Conservation (phyloP, 2,888 invertebrate species). For the Oconnorella tubifera region DNA sequence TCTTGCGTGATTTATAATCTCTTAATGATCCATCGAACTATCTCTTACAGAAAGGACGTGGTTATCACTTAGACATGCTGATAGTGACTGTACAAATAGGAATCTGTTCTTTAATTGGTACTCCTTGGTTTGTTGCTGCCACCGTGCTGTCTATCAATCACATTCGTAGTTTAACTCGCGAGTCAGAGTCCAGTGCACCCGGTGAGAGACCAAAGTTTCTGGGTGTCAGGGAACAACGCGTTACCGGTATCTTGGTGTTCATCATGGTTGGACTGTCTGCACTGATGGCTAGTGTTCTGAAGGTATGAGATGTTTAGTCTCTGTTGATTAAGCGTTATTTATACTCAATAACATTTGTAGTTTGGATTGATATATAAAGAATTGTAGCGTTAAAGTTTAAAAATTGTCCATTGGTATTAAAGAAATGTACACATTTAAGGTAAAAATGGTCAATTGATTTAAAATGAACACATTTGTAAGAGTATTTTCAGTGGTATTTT, state of each 20-base stretch:
- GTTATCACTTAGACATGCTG: conserved; percentile 91
- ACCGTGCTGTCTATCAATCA: conserved; percentile 97
- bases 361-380: no score
- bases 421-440: no score
- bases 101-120: conserved; percentile 68
- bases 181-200: conserved; percentile 93
- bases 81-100: conserved; percentile 80
- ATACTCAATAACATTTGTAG: no score
- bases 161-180: conserved; percentile 89
- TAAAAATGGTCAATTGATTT: no score
- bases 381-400: no score
- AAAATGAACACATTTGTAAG: no score
- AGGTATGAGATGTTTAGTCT: conserved; percentile 47
- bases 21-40: no score
- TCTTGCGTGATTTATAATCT: no score
- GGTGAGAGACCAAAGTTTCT: conserved; percentile 95
- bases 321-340: no score
- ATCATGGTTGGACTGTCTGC: conserved; percentile 90
- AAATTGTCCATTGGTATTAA: no score
- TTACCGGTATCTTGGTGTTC: conserved; percentile 88
- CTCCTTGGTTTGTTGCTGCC: conserved; percentile 81
- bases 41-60: conserved; percentile 92
- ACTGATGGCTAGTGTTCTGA: conserved; percentile 79
- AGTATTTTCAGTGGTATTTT: no score
- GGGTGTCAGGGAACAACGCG: conserved; percentile 78